Conservation (phyloP, 1,140 invertebrate species). For the Littorina saxatilis region DNA sequence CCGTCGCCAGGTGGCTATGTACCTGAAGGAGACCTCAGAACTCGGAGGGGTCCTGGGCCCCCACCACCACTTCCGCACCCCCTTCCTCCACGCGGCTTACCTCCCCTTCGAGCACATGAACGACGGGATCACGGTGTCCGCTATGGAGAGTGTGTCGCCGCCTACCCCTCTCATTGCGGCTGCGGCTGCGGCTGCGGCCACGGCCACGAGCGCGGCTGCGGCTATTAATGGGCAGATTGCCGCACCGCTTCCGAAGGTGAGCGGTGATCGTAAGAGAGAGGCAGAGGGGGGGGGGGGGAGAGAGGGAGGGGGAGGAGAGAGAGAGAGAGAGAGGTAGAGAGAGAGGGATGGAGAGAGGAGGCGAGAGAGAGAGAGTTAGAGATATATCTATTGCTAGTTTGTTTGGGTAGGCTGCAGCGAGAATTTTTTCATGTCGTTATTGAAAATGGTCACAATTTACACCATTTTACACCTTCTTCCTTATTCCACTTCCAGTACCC, state of each 20-base stretch:
- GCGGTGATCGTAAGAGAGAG: not conserved
- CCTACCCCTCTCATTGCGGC: slow-evolving; percentile 33
- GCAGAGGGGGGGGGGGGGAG: no score
- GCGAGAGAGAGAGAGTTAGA: no score
- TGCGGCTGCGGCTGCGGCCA: slow-evolving; percentile 21
- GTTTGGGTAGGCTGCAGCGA: no score
- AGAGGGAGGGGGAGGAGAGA: no score
- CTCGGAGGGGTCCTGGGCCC: slow-evolving; percentile 51
- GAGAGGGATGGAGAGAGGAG: no score
- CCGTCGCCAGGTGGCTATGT: slow-evolving; percentile 89
- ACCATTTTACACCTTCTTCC: no score
- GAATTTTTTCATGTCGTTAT: no score
- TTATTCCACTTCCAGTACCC: slow-evolving; percentile 71
- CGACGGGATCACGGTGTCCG: slow-evolving; percentile 65
- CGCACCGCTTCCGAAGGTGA: slow-evolving; percentile 70
- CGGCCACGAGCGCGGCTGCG: slow-evolving; percentile 36
- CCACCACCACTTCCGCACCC: slow-evolving; percentile 46
- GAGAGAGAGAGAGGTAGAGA: no score
- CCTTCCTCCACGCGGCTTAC: slow-evolving; percentile 51
- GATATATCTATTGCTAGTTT: no score
- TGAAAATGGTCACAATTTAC: no score
- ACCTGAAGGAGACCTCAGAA: slow-evolving; percentile 77
- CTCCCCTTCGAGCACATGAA: slow-evolving; percentile 57
- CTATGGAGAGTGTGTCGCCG: slow-evolving; percentile 54
- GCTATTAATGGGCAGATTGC: slow-evolving; percentile 56